These are phyloP conservation scores for Epinephelus awoara DNA, from an alignment of 2,797 vertebrate species.

Conservation along the genomic window DNA sequence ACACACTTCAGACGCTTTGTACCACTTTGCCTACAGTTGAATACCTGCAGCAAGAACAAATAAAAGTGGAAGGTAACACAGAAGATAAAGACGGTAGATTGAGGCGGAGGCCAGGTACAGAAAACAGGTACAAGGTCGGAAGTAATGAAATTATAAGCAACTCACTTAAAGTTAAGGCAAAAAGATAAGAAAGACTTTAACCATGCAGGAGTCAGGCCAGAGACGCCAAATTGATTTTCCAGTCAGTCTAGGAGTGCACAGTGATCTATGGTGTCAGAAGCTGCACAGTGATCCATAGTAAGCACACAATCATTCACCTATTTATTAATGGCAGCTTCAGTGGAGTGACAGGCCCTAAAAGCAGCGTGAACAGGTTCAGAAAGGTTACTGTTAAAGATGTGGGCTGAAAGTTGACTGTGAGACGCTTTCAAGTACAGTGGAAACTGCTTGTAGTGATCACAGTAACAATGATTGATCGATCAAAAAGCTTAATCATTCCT, in stretches of 20 bases:
- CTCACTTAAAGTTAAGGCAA: background rate
- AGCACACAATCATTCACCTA: background rate
- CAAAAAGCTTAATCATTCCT: too few relatives aligned
- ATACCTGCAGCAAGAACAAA: slow-evolving; percentile 6
- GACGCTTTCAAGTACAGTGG: too few relatives aligned
- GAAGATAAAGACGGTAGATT: slow-evolving; percentile 1
- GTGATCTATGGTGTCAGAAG: background rate
- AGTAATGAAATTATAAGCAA: background rate
- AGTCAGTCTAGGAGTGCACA: background rate
- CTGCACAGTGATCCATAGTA: background rate
- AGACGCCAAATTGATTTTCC: background rate
- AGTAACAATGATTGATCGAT: too few relatives aligned
- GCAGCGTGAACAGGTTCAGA: background rate
- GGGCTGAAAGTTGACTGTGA: too few relatives aligned
- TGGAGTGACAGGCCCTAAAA: too few relatives aligned
- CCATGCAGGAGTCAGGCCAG: too few relatives aligned
- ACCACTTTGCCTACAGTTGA: slow-evolving; percentile 9
- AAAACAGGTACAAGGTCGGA: background rate
- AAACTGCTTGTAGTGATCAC: too few relatives aligned
- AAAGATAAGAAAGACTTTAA: background rate
- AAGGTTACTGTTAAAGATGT: too few relatives aligned
- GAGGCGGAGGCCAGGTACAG: background rate
- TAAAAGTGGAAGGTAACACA: background rate
- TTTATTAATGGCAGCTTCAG: too few relatives aligned
- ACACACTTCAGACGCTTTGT: slow-evolving; percentile 25